A percentile compares a stretch with the other conserved stretches of the same genome.
Conservation (phyloP, 2,797 vertebrate species). For the Falco rusticolus region DNA sequence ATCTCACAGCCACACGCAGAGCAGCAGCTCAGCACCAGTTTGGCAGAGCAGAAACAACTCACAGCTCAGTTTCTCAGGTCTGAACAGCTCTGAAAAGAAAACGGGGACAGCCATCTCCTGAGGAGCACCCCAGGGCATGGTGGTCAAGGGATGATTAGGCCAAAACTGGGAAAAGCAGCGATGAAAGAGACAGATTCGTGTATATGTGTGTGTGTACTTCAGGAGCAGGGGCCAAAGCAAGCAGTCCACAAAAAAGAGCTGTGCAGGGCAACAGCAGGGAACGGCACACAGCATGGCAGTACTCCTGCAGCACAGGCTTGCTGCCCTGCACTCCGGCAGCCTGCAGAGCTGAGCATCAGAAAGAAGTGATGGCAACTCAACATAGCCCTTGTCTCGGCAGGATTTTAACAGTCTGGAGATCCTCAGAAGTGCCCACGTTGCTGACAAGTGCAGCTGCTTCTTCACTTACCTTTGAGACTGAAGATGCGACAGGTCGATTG, state of each 20-base stretch:
- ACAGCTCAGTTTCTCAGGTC: neutral
- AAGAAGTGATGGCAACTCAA: neutral
- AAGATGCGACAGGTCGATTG: conserved; percentile 91
- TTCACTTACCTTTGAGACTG: conserved; percentile 85
- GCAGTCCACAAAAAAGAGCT: neutral
- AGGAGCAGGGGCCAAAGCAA: neutral
- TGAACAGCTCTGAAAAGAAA: neutral
- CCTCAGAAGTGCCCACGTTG: neutral
- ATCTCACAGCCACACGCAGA: neutral
- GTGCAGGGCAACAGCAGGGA: neutral
- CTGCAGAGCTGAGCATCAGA: neutral
- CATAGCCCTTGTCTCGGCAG: neutral
- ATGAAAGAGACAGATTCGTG: too few relatives aligned
- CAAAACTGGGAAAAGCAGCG: accelerated
- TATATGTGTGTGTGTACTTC: neutral
- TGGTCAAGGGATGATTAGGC: neutral
- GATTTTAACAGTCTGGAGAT: accelerated
- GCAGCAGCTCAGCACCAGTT: neutral
- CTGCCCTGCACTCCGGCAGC: neutral
- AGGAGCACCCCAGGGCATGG: neutral
- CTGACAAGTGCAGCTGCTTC: neutral
- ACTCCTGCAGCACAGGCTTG: neutral
- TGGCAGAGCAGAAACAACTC: neutral
- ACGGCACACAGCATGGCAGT: accelerated
- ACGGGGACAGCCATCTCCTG: neutral